Conservation (phyloP, 2,888 invertebrate species). For the Pseudeuparius sepicola region DNA sequence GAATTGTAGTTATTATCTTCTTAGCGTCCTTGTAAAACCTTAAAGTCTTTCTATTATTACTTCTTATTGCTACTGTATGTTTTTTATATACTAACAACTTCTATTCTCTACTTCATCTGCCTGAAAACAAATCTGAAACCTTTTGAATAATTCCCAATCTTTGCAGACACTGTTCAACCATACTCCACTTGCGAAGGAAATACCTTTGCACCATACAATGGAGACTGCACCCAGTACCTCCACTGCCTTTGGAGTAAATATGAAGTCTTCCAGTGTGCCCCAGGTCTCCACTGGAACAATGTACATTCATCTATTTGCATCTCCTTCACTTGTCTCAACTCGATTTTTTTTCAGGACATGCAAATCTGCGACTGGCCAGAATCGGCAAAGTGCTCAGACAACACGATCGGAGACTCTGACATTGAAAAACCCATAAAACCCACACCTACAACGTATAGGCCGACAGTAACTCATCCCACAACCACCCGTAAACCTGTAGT, state of each 20-base stretch:
- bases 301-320: slow-evolving; percentile 36
- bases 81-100: no score
- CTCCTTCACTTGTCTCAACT: slow-evolving; percentile 2
- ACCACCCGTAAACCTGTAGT: slow-evolving; percentile 21
- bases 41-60: no score
- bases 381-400: slow-evolving; percentile 46
- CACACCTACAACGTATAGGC: slow-evolving; percentile 23
- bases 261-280: slow-evolving; percentile 59
- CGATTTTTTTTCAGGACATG: slow-evolving; percentile 39
- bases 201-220: slow-evolving; percentile 52
- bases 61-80: no score
- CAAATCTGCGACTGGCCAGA: slow-evolving; percentile 66
- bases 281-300: slow-evolving; percentile 65
- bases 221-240: slow-evolving; percentile 63
- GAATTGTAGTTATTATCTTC: no score
- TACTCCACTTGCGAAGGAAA: slow-evolving; percentile 52
- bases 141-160: no score
- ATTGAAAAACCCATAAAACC: slow-evolving; percentile 11
- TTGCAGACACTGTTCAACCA: slow-evolving; percentile 30
- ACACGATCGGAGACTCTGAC: slow-evolving; percentile 13
- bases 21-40: no score
- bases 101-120: no score
- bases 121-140: no score
- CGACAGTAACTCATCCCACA: slow-evolving; percentile 25
- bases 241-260: slow-evolving; percentile 73